Evolutionary conservation across 2,888 invertebrate genomes (phyloP), one percentile per base, ranked within the genome.

Genomic region (Drosophila merina): DNA sequence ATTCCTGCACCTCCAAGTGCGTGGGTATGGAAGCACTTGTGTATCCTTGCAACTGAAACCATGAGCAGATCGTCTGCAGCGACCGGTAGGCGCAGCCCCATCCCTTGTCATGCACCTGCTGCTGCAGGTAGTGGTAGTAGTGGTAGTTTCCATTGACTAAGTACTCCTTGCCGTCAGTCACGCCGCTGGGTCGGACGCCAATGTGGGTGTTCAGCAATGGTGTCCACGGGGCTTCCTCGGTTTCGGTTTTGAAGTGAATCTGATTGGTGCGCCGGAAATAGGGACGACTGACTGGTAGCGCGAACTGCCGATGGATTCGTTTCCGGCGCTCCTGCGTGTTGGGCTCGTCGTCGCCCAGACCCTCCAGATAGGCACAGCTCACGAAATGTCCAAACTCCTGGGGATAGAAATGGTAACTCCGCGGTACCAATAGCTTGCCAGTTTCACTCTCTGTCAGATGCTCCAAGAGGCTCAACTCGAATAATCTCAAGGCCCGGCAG

Each of bases 21-120:
- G 94, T 94, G 12, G 99, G 99, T 66, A 98, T 93, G 12, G 94
- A 92, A 25, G 76, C 68, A 26, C 95, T 93, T 1, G 95, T 95
- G 89, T 96, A 97, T 4, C 97, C 97, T 92, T 98, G 97, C 84
- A 95, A 93, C 89, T 95, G 94, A 93, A 97, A 98, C 99, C 99
- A 99, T 0, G 99, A 99, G 75, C 97, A 95, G 73, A 99, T 94
- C 0, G 99, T 99, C 92, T 99, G 99, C 87, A 99, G 93, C 0
- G 99, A 99, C 69, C 99, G 94, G 90, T 99, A 99, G 0, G 99
- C 99, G 93, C 99, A 99, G 4, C 99, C 99, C 99, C 99, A 99
- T n/a, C 98, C 98, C 90, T 96, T 96, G 88, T 99, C 99, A 91
- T 99, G 96, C 90, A 97, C 95, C 77, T 94, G 94, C 88, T 99